phyloP scores from a whole-genome alignment of 2,888 invertebrate species.

The Pediacus dermestoides region DNA sequence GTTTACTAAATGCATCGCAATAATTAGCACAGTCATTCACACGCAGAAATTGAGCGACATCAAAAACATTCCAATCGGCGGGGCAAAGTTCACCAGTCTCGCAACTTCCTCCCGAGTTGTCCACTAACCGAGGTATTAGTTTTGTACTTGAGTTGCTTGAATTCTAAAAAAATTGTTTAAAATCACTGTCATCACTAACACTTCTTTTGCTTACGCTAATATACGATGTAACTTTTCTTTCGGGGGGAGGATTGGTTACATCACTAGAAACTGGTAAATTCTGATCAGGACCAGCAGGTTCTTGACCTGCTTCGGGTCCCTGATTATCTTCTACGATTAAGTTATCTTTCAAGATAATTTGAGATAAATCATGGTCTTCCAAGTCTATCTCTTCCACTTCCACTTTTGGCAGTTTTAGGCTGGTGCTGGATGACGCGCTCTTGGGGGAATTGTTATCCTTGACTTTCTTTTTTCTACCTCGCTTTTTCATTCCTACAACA shows the following conservation, averaged over 20 bases:
- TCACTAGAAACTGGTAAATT: conserved; percentile 47
- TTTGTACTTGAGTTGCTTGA: conserved; percentile 52
- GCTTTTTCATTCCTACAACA: conserved; percentile 46
- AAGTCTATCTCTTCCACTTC: conserved; percentile 9
- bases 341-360: too few relatives aligned
- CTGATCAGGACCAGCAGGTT: conserved; percentile 57
- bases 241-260: conserved; percentile 51
- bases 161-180: conserved; percentile 38
- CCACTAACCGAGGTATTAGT: conserved; percentile 63
- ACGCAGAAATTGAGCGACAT: conserved; percentile 85
- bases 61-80: conserved; percentile 74
- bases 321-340: conserved; percentile 41
- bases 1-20: conserved; percentile 62
- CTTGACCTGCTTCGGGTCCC: conserved; percentile 55
- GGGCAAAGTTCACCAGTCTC: conserved; percentile 59
- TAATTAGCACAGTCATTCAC: conserved; percentile 80
- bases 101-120: conserved; percentile 54
- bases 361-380: neutral
- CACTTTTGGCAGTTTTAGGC: conserved; percentile 22
- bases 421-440: conserved; percentile 32
- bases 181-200: conserved; percentile 16
- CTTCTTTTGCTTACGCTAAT: conserved; percentile 53
- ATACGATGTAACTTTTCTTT: conserved; percentile 61
- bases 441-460: conserved; percentile 42
- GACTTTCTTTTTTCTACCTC: conserved; percentile 46